These are phyloP conservation scores for Trichechus manatus DNA, from an alignment of 2,113 vertebrate species.

Conservation along the genomic window DNA sequence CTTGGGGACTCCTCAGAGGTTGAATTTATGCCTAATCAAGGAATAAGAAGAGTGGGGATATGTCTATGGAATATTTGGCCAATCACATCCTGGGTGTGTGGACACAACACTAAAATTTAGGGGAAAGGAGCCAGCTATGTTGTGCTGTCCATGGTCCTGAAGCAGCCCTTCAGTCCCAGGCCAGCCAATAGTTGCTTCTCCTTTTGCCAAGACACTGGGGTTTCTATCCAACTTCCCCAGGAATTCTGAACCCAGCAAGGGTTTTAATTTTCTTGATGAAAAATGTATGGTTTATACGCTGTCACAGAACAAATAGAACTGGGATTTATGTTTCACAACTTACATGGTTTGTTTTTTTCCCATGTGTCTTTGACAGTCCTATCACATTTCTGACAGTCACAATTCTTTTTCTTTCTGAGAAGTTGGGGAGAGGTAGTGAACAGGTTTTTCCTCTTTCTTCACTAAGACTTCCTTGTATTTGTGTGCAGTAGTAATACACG, in stretches of 20 bases:
- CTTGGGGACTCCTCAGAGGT: not conserved
- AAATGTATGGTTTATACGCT: slow-evolving; percentile 81
- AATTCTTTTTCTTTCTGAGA: slow-evolving; percentile 73
- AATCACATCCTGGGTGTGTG: not conserved
- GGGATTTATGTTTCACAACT: slow-evolving; percentile 83
- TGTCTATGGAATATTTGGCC: not conserved
- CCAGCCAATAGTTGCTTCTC: not conserved
- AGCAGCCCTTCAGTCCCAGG: not conserved
- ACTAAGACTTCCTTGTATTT: slow-evolving; percentile 14
- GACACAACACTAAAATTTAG: not conserved
- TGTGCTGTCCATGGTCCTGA: not conserved
- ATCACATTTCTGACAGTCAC: slow-evolving; percentile 81
- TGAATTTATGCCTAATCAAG: not conserved
- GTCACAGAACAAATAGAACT: slow-evolving; percentile 81
- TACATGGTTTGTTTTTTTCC: slow-evolving; percentile 70
- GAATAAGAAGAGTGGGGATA: not conserved
- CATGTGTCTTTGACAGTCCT: slow-evolving; percentile 72
- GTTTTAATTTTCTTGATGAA: slow-evolving; percentile 82
- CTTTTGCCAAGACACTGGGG: not conserved
- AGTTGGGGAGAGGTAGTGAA: slow-evolving; percentile 60
- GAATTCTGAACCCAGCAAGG: slow-evolving; percentile 58
- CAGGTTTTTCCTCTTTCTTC: not conserved
- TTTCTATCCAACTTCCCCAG: slow-evolving; percentile 63
- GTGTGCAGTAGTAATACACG: not conserved
- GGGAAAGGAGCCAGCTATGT: accelerated